Evolutionary conservation across 1,140 invertebrate genomes (phyloP).

Genomic region (Drosophila novamexicana): DNA sequence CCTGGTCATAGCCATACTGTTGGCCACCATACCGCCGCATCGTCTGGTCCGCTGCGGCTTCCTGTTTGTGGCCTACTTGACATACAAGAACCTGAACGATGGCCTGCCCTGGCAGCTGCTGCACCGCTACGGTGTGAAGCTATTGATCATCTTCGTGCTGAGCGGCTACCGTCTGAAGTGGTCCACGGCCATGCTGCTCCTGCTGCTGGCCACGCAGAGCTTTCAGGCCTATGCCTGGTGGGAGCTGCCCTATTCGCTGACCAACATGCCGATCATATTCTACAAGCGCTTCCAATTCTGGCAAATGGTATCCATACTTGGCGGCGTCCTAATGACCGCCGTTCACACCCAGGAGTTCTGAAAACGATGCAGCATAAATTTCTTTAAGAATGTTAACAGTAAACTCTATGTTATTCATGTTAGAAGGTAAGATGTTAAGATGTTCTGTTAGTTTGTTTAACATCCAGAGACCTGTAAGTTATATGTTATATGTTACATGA

Average conservation of each 20-base stretch:
- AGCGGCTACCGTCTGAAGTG: not conserved
- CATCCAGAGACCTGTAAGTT: too few relatives aligned
- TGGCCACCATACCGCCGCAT: not conserved
- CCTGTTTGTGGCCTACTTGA: constrained; percentile 4
- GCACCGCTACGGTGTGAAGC: not conserved
- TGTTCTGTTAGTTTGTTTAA: too few relatives aligned
- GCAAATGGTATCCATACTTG: not conserved
- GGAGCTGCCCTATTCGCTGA: not conserved
- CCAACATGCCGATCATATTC: not conserved
- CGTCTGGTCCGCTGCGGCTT: not conserved
- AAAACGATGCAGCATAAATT: not conserved
- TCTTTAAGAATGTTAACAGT: too few relatives aligned
- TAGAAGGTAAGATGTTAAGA: too few relatives aligned
- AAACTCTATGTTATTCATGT: too few relatives aligned
- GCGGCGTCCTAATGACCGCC: constrained; percentile 1
- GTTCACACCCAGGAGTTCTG: not conserved
- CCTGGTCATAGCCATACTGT: not conserved
- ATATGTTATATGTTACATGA: too few relatives aligned
- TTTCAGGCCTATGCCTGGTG: constrained; percentile 7
- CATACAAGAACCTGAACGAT: not conserved
- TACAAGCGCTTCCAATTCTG: constrained; percentile 3
- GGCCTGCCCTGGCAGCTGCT: not conserved
- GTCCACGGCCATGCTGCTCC: not conserved
- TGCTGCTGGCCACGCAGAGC: not conserved
- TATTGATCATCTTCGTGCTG: not conserved